Percentiles rank a stretch among this genome's conserved stretches.
Conservation (phyloP, 2,888 invertebrate species). For the Dasysyrphus tricinctus region DNA sequence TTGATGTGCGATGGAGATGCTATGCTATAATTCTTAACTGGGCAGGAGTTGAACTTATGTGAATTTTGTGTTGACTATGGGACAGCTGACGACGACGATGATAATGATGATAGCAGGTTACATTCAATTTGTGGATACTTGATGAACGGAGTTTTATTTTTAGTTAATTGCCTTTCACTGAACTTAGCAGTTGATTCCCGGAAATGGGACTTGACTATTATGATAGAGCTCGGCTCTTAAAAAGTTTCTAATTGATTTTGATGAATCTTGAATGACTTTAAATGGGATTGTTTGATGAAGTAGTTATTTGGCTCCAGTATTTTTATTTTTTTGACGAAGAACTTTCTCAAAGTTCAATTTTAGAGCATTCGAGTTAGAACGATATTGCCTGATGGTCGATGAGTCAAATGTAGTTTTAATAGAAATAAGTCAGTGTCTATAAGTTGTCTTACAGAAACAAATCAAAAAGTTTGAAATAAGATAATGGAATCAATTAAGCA, state of each 20-base stretch:
- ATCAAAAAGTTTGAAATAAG: no score
- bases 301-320: background rate
- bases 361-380: no score
- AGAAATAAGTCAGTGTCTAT: no score
- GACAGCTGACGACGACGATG: background rate
- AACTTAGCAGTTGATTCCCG: slow-evolving; percentile 37
- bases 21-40: slow-evolving; percentile 53
- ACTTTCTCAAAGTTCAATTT: no score
- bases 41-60: background rate
- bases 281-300: background rate
- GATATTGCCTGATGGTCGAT: no score
- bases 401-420: no score
- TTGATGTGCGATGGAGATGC: slow-evolving; percentile 47
- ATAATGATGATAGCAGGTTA: background rate
- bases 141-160: slow-evolving; percentile 38
- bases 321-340: background rate
- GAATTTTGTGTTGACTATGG: background rate
- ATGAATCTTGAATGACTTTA: slow-evolving; percentile 48
- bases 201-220: slow-evolving; percentile 61
- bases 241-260: slow-evolving; percentile 61
- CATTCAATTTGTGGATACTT: slow-evolving; percentile 56
- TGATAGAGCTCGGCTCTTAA: background rate
- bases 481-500: no score
- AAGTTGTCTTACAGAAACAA: no score
- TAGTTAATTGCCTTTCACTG: slow-evolving; percentile 43